Evolutionary conservation across 2,113 vertebrate species (phyloP).

Genomic region (Python bivittatus): DNA sequence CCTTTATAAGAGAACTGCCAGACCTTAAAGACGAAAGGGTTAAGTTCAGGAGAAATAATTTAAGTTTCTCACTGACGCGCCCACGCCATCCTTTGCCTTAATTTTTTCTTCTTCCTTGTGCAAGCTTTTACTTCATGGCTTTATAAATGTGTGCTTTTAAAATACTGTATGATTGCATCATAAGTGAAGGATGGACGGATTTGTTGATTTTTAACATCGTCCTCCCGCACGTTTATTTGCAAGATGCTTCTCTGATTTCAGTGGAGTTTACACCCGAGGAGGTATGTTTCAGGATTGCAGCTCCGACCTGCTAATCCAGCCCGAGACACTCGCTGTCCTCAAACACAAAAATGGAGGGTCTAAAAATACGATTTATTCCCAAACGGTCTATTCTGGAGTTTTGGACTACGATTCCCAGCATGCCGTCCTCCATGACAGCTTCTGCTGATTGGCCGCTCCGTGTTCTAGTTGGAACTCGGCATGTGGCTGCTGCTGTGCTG

Average conservation of each 20-base stretch:
- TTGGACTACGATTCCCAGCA: conserved; percentile 55
- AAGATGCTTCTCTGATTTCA: background rate
- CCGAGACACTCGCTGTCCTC: background rate
- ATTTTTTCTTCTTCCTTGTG: background rate
- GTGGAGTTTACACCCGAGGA: background rate
- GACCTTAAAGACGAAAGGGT: background rate
- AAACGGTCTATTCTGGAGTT: background rate
- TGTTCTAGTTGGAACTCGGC: conserved; percentile 50
- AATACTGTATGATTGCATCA: background rate
- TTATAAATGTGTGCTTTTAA: background rate
- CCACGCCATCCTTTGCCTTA: background rate
- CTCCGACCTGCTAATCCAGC: background rate
- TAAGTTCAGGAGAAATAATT: background rate
- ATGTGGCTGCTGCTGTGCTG: conserved; percentile 53
- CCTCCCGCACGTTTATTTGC: background rate
- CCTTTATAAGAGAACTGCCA: background rate
- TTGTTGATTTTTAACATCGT: background rate
- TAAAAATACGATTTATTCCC: background rate
- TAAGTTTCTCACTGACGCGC: background rate
- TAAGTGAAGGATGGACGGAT: background rate
- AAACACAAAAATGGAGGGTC: background rate
- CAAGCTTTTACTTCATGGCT: background rate
- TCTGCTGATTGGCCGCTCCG: conserved; percentile 25
- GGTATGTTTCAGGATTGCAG: background rate
- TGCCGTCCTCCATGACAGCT: conserved; percentile 28